Evolutionary conservation across 1,140 invertebrate species (phyloP), one percentile per base, ranked within the genome.

Genomic region (Tetragnatha versicolor): DNA sequence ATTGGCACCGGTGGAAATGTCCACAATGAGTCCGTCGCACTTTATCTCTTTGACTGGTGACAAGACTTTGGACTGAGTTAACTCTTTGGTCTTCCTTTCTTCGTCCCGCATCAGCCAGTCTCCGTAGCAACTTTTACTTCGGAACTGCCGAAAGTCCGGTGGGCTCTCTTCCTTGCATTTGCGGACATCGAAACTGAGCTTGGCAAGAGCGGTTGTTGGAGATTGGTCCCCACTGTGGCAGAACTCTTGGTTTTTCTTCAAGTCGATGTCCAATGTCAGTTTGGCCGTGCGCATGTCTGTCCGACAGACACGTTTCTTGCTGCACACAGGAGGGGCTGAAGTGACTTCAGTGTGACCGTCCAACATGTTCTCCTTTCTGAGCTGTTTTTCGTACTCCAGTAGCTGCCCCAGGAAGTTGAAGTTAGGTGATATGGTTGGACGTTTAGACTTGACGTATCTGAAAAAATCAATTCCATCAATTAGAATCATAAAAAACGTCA

Each of bases 351-450:
- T 35, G 53, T 79, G 49, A 81, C 66, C n/a, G 75, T 81, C 78
- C 77, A 78, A 81, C 60, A 60, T 83, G 80, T 63, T 60, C 51
- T 80, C 82, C 51, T 79, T 77, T 53, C 82, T 68, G 51, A 86
- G 68, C 75, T 86, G 82, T 33, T 84, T 82, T 75, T 90, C 89
- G 81, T 88, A 89, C 80, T 90, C 89, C 55, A 90, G 82, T 33
- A 90, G 83, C 82, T 90, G 89, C 61, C 89, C 89, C 84, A 90
- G 87, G 83, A 90, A 90, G 83, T 90, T 90, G 81, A 90, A 90
- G 82, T 90, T 88, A 1, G 88, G 88, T 6, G 88, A 88, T 69
- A 88, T 89, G 6, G 84, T 84, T 10, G 85, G 82, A 14, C 88
- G 82, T 79, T 85, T 85, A 4, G 83, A 82, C 76, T 88, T 88